Base-by-base conservation (phyloP, 2,113 vertebrate genomes). In the Corythornis cristatus region DNA sequence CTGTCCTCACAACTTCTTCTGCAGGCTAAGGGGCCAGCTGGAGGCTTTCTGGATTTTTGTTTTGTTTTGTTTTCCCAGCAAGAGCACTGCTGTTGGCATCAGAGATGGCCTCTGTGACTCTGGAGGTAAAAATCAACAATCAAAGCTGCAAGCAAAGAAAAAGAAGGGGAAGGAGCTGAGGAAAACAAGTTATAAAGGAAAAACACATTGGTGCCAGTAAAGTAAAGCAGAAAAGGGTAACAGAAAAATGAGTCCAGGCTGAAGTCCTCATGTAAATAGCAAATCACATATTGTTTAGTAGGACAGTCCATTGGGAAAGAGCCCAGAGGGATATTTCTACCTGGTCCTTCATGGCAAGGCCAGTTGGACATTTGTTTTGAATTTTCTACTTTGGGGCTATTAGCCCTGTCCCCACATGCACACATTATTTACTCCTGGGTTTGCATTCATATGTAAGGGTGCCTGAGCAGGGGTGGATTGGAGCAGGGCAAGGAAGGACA, bases 51-150 rank as follows among this genome's bases (percentile, higher is more conserved):
- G 89, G 68, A 77, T 81, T 81, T 42, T 70, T 28, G 68, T 54
- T 42, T 62, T n/a, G 25, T 40, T 95, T 86, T 93, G 60, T 85
- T 90, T 82, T 58, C 86, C 87, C 87, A 94, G 68, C 73, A 96
- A 77, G 60, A 74, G 26, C 67, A 83, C 64, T 88, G 89, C 75
- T 89, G 93, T 89, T 89, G 91, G 72, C 91, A 96, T 96, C 93
- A 96, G 88, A 96, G 93, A 35, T 95, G 93, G 87, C 91, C 93
- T 92, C 95, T 96, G 82, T 93, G 95, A 94, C 93, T 96, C 94
- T 94, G 89, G 85, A 95, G 94, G 95, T 95, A 93, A 96, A 95
- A 96, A 95, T 93, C 91, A 96, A 95, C 91, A 96, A 95, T 94
- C 85, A 95, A 93, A 93, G 94, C 94, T 95, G 94, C 93, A 96